Percentiles rank a stretch among this genome's conserved stretches.
These are phyloP conservation scores for Eurystomus gularis DNA, from an alignment of 2,113 vertebrate species.

Conservation along the genomic window DNA sequence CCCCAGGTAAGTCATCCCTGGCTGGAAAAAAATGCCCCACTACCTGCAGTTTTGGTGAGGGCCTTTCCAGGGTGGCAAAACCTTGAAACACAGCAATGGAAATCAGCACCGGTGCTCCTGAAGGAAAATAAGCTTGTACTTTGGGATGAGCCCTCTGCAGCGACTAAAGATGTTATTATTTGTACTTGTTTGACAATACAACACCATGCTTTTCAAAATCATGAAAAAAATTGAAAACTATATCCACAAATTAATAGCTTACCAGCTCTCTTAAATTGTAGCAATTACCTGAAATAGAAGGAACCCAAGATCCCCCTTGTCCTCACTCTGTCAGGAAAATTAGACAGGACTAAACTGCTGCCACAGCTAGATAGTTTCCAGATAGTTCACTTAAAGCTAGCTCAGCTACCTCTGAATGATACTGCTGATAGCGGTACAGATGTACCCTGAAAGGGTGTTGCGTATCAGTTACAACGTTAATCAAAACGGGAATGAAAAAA, in stretches of 20 bases:
- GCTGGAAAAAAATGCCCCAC: neutral
- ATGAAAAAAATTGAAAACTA: neutral
- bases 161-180: neutral
- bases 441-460: neutral
- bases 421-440: conserved; percentile 3
- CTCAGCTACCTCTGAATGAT: neutral
- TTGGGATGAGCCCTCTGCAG: neutral
- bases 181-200: neutral
- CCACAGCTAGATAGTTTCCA: neutral
- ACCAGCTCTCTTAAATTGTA: neutral
- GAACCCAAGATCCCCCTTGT: neutral
- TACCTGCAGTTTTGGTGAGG: neutral
- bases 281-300: neutral
- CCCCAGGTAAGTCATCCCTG: neutral
- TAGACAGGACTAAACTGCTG: neutral
- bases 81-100: neutral
- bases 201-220: neutral
- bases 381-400: neutral
- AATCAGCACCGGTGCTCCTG: neutral
- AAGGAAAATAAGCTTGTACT: neutral
- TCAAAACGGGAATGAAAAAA: neutral
- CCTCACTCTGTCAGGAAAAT: neutral
- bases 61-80: neutral
- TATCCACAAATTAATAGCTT: neutral
- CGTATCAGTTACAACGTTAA: neutral